phyloP scores from a whole-genome alignment of 1,140 invertebrate species.

The Heterodera carotae region DNA sequence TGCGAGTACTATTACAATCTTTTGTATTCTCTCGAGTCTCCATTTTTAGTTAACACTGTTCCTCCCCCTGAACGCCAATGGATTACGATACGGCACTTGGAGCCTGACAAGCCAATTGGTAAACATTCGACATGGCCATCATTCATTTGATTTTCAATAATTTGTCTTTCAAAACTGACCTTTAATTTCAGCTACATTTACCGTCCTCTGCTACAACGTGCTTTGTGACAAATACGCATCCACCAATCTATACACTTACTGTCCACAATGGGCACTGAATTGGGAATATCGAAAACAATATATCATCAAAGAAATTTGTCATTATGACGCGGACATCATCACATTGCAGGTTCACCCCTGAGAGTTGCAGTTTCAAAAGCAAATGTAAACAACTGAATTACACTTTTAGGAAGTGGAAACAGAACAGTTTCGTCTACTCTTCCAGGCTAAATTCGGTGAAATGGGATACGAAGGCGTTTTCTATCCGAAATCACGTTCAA shows the following conservation, averaged over 20 bases:
- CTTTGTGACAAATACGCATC: constrained; percentile 98
- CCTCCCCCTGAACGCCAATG: constrained; percentile 86
- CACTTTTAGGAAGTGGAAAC: constrained; percentile 91
- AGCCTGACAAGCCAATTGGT: constrained; percentile 76
- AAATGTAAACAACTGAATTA: not conserved
- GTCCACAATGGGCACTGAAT: constrained; percentile 91
- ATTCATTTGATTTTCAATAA: not conserved
- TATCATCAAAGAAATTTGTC: constrained; percentile 93
- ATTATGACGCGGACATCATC: constrained; percentile 96
- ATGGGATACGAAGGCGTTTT: constrained; percentile 93
- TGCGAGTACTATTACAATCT: constrained; percentile 48
- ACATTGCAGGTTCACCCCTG: constrained; percentile 78
- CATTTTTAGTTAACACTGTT: constrained; percentile 84
- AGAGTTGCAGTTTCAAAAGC: not conserved
- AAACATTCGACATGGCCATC: constrained; percentile 10
- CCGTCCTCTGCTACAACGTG: constrained; percentile 99
- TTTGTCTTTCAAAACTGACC: too few species aligned
- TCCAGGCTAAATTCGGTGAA: constrained; percentile 86
- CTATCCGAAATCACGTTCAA: constrained; percentile 94
- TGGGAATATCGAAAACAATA: constrained; percentile 98
- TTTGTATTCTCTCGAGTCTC: constrained; percentile 37
- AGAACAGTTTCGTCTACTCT: constrained; percentile 96
- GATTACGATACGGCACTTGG: constrained; percentile 84
- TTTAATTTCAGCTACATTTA: constrained; percentile 74
- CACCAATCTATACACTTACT: constrained; percentile 89